phyloP scores from a whole-genome alignment of 2,797 vertebrate genomes.

The Microhierax caerulescens region DNA sequence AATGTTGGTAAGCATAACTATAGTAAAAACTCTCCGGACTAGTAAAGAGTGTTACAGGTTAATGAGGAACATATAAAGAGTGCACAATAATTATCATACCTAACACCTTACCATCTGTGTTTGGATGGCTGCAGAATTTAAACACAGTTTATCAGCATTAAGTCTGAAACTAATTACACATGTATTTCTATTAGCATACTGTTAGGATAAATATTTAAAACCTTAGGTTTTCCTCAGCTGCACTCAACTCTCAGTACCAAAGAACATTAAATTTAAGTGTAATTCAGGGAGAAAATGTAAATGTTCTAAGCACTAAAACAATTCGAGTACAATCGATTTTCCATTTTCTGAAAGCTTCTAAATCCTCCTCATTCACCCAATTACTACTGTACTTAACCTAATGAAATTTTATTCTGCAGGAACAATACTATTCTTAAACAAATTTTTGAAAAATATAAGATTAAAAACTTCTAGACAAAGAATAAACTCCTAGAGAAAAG shows the following conservation, averaged over 20 bases:
- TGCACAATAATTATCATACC: slow-evolving; percentile 34
- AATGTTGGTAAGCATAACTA: not conserved
- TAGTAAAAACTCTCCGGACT: slow-evolving; percentile 44
- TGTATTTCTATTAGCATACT: not conserved
- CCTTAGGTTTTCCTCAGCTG: not conserved
- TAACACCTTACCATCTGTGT: slow-evolving; percentile 52
- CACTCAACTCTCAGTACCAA: not conserved
- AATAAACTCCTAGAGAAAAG: slow-evolving; percentile 82
- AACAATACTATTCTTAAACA: slow-evolving; percentile 82
- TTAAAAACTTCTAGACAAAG: slow-evolving; percentile 89
- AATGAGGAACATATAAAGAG: slow-evolving; percentile 61
- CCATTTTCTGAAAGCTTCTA: slow-evolving; percentile 78
- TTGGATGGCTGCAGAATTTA: slow-evolving; percentile 31
- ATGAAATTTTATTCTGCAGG: slow-evolving; percentile 83
- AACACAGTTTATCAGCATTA: not conserved
- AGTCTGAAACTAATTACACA: not conserved
- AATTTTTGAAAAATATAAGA: slow-evolving; percentile 76
- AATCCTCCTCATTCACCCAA: slow-evolving; percentile 79
- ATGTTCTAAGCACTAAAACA: slow-evolving; percentile 36
- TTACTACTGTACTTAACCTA: slow-evolving; percentile 86
- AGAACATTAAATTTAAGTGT: slow-evolving; percentile 35
- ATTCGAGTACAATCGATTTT: slow-evolving; percentile 79
- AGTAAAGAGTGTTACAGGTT: slow-evolving; percentile 38
- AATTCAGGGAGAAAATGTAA: slow-evolving; percentile 49
- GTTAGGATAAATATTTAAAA: not conserved